Percentiles rank a stretch among this genome's conserved stretches.
Evolutionary conservation across 1,140 invertebrate species (phyloP).

Genomic region (Drosophila azteca): DNA sequence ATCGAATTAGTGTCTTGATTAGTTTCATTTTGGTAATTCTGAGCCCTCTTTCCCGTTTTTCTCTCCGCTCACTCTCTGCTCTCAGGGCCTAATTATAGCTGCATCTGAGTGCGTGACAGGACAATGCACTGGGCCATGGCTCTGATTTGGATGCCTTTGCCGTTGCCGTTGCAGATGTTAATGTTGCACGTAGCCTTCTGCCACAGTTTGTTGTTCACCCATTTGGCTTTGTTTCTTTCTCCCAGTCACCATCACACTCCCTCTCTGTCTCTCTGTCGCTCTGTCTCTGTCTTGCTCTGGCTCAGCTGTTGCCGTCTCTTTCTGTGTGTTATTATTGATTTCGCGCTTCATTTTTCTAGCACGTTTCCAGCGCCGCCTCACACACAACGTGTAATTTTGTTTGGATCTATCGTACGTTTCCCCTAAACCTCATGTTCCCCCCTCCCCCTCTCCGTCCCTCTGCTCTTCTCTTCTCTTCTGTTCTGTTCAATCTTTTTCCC

Average conservation of each 20-base stretch:
- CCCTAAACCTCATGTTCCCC: neutral
- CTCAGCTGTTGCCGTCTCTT: too few species aligned
- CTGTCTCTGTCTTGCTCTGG: neutral
- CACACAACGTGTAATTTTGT: conserved; percentile 75
- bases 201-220: conserved; percentile 35
- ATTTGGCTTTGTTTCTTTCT: conserved; percentile 5
- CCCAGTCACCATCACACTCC: too few species aligned
- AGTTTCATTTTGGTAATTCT: too few species aligned
- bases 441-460: too few species aligned
- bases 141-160: conserved; percentile 23
- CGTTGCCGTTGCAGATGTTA: conserved; percentile 19
- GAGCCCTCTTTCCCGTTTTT: too few species aligned
- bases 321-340: conserved; percentile 70
- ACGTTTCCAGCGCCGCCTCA: conserved; percentile 59
- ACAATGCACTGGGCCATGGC: conserved; percentile 27
- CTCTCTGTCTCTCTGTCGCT: neutral
- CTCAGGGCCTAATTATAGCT: too few species aligned
- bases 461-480: neutral
- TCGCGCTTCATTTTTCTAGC: conserved; percentile 78
- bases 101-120: conserved; percentile 26
- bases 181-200: conserved; percentile 46
- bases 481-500: neutral
- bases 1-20: too few species aligned
- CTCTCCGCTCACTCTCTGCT: too few species aligned
- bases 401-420: conserved; percentile 61